A percentile compares a stretch with the other conserved stretches of the same genome.
Evolutionary conservation across 92 coral and sea anemone genomes (phyloP).

Genomic region (Zoanthus gigantus): DNA sequence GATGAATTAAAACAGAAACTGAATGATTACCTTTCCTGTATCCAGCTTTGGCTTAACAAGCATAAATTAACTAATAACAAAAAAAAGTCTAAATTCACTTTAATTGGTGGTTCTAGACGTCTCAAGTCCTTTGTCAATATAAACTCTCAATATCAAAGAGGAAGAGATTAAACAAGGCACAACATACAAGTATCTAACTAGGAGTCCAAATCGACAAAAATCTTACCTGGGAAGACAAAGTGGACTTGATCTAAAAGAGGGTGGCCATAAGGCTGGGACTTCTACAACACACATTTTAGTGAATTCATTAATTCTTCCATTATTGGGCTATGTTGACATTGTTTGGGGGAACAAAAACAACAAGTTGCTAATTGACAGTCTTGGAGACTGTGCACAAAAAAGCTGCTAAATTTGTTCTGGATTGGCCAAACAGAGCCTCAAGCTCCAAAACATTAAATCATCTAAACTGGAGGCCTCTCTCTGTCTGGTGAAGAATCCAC

Average conservation of each 20-base stretch:
- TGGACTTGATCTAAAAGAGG: slow-evolving; percentile 37
- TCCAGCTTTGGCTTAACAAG: slow-evolving; percentile 40
- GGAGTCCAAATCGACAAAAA: slow-evolving; percentile 33
- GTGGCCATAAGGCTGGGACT: slow-evolving; percentile 53
- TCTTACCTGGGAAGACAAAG: slow-evolving; percentile 21
- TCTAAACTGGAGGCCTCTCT: slow-evolving; percentile 22
- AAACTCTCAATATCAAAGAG: neutral
- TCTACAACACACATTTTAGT: slow-evolving; percentile 43
- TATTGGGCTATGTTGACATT: slow-evolving; percentile 55
- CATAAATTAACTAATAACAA: slow-evolving; percentile 33
- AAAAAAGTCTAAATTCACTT: neutral
- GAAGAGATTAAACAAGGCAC: slow-evolving; percentile 2
- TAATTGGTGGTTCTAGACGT: neutral
- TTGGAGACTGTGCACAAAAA: slow-evolving; percentile 49
- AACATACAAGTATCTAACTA: slow-evolving; percentile 19
- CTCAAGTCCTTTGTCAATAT: neutral
- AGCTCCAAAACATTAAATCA: slow-evolving; percentile 14
- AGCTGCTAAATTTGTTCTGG: slow-evolving; percentile 53
- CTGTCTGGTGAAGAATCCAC: slow-evolving; percentile 16
- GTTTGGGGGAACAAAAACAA: slow-evolving; percentile 53
- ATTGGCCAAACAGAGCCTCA: slow-evolving; percentile 43
- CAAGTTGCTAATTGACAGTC: slow-evolving; percentile 48
- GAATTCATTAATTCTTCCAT: slow-evolving; percentile 44
- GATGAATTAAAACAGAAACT: slow-evolving; percentile 1
- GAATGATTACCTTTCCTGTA: neutral